Base-by-base conservation (phyloP, 2,113 vertebrate genomes). In the Uropsilus gracilis region DNA sequence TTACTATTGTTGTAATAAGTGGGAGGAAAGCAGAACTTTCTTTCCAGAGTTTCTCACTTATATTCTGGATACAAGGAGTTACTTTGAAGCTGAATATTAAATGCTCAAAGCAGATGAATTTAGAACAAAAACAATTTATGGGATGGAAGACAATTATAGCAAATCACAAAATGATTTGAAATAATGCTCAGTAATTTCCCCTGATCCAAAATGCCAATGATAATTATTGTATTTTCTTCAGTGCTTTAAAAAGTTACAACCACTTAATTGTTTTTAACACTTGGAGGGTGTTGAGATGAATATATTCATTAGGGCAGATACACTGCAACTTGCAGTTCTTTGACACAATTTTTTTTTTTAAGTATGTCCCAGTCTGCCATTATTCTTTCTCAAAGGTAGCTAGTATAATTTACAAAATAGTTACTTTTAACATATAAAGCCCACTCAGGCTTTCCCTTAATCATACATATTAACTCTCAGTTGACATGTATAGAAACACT, bases 361-460 rank as follows among this genome's bases (percentile, higher is more conserved):
- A 69, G 39, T 18, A 13, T 46, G 5, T 76, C 55, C n/a, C 42
- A 59, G 13, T 53, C n/a, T 46, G 24, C n/a, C 71, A 80, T 28
- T 82, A 7, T 59, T 77, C 46, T 42, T 89, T 85, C 53, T 66
- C 55, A n/a, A 59, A 64, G 71, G 39, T 82, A 89, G 71, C 64
- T 91, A 66, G 44, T 83, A 50, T n/a, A n/a, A n/a, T n/a, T n/a
- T n/a, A 82, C 0, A 3, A 66, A 57, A 73, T 53, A 63, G 9
- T 86, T 90, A 39, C 63, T 96, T 95, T 86, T 76, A 8, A 89
- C 50, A 50, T 17, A n/a, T 26, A 39, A 63, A 85, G 37, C 73
- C 37, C 14, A 39, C 61, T 57, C 34, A 86, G 12, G 11, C 66
- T 96, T 95, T 86, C 37, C 69, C 72, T 3, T 85, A 82, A 76